phyloP scores from a whole-genome alignment of 2,888 invertebrate genomes.

The Melieria picta region DNA sequence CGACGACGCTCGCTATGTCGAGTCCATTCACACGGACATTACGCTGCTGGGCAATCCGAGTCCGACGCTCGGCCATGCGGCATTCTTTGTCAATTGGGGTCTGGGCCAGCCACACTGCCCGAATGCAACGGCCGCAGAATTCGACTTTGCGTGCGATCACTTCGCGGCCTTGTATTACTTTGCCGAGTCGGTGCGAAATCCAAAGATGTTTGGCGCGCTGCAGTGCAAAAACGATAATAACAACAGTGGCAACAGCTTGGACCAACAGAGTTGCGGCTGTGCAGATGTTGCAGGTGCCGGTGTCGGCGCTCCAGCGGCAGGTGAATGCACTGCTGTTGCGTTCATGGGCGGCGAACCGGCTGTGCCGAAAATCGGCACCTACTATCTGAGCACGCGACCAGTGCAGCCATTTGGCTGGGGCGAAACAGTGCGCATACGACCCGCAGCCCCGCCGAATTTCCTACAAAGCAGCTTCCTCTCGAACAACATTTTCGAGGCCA shows the following conservation, averaged over 20 bases:
- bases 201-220: constrained; percentile 54
- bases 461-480: constrained; percentile 42
- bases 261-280: constrained; percentile 48
- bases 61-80: constrained; percentile 56
- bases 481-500: constrained; percentile 7
- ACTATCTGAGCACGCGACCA: constrained; percentile 54
- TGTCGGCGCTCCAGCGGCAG: constrained; percentile 5
- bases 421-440: constrained; percentile 49
- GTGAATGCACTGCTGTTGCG: constrained; percentile 46
- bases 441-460: constrained; percentile 48
- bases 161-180: constrained; percentile 58
- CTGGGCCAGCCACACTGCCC: constrained; percentile 63
- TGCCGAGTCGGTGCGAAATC: constrained; percentile 55
- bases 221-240: constrained; percentile 43
- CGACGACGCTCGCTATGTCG: constrained; percentile 61
- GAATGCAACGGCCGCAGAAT: constrained; percentile 56
- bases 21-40: constrained; percentile 63
- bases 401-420: constrained; percentile 51
- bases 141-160: constrained; percentile 58
- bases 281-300: constrained; percentile 10
- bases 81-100: constrained; percentile 65
- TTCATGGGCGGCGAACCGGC: constrained; percentile 63
- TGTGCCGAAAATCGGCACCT: constrained; percentile 55
- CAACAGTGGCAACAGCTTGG: constrained; percentile 18
- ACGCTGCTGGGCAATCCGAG: constrained; percentile 59